A percentile compares a stretch with the other conserved stretches of the same genome.
Conservation (phyloP, 2,113 vertebrate genomes). For the Dolichallabes microphthalmus region DNA sequence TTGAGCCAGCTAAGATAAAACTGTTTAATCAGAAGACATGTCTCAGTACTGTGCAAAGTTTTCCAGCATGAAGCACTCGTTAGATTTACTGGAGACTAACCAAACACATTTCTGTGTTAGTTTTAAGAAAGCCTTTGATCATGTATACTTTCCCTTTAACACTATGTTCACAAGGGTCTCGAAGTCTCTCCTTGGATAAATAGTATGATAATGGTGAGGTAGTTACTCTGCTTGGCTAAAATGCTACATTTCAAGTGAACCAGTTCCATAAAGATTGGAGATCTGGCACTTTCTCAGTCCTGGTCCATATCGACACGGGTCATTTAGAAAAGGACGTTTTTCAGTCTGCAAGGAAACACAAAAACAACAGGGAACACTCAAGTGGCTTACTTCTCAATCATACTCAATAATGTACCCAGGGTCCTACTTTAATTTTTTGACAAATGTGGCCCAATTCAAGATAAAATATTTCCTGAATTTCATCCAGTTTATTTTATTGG, state of each 20-base stretch:
- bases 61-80: constrained; percentile 68
- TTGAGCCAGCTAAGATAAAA: constrained; percentile 50
- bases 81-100: constrained; percentile 51
- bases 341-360: not conserved
- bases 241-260: not conserved
- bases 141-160: not conserved
- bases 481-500: too few relatives aligned
- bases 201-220: not conserved
- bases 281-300: not conserved
- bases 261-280: not conserved
- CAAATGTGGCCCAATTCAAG: too few relatives aligned
- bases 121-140: constrained; percentile 41
- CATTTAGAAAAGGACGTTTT: not conserved
- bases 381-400: not conserved
- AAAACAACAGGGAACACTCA: not conserved
- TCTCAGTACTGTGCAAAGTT: constrained; percentile 58
- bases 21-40: constrained; percentile 58
- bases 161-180: not conserved
- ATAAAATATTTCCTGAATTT: too few relatives aligned
- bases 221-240: not conserved
- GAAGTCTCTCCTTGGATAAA: not conserved
- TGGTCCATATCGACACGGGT: not conserved
- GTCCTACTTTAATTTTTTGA: too few relatives aligned
- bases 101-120: constrained; percentile 66
- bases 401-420: too few relatives aligned